Conservation (phyloP, 2,113 vertebrate genomes). For the Strix uralensis region DNA sequence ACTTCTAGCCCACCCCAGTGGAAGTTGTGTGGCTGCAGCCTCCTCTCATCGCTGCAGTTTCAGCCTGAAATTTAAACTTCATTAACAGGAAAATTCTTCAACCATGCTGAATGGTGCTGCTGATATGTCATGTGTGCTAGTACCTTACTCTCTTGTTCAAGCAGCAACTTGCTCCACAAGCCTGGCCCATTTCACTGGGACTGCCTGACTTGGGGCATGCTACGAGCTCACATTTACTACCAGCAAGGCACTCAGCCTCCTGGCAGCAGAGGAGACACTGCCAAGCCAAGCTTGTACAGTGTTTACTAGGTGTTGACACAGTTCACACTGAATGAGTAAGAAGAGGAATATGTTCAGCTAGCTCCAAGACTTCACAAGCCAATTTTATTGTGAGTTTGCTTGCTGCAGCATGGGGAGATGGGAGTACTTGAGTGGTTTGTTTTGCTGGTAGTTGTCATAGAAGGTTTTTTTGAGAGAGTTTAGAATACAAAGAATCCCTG, state of each 20-base stretch:
- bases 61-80: background rate
- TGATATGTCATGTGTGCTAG: background rate
- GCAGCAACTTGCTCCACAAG: background rate
- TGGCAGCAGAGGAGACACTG: background rate
- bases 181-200: background rate
- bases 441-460: background rate
- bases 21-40: background rate
- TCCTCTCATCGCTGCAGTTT: background rate
- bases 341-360: background rate
- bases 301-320: background rate
- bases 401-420: background rate
- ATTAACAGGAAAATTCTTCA: background rate
- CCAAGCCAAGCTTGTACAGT: background rate
- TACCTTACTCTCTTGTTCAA: background rate
- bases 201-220: rapidly evolving
- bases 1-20: rapidly evolving
- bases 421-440: background rate
- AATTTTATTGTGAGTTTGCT: background rate
- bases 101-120: background rate
- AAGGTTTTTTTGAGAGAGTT: background rate
- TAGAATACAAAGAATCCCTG: background rate
- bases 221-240: rapidly evolving
- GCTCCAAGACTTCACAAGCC: background rate
- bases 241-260: background rate
- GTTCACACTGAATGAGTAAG: background rate